phyloP scores from a whole-genome alignment of 2,113 vertebrate species.

The Galemys pyrenaicus region DNA sequence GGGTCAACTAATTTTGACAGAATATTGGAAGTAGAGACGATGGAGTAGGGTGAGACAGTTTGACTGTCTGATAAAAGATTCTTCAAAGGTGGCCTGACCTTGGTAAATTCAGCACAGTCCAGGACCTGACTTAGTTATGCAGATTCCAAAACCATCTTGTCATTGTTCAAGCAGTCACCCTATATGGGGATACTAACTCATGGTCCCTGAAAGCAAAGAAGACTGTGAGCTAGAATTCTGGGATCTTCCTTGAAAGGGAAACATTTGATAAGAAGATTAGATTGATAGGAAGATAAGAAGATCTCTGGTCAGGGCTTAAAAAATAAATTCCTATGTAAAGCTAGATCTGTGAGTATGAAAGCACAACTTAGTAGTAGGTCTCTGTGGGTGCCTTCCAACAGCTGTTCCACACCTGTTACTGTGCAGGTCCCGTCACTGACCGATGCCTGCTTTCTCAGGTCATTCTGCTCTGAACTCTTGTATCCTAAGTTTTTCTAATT shows the following conservation, averaged over 20 bases:
- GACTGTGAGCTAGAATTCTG: not conserved
- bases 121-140: not conserved
- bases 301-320: not conserved
- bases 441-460: not conserved
- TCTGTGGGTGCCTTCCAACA: accelerated
- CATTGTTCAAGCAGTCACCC: too few species aligned
- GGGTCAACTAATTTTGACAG: not conserved
- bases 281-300: not conserved
- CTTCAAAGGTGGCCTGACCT: not conserved
- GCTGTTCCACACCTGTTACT: not conserved
- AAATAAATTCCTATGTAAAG: not conserved
- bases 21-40: not conserved
- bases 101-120: too few species aligned
- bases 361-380: not conserved
- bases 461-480: not conserved
- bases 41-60: accelerated
- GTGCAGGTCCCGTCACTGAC: accelerated
- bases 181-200: not conserved
- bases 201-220: not conserved
- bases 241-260: not conserved
- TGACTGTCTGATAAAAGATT: not conserved
- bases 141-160: not conserved
- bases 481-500: not conserved
- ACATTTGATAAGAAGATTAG: not conserved
- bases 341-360: not conserved